A percentile compares a stretch with the other conserved stretches of the same genome.
Evolutionary conservation across 2,888 invertebrate genomes (phyloP).

Genomic region (Hemicrepidius hirtus): DNA sequence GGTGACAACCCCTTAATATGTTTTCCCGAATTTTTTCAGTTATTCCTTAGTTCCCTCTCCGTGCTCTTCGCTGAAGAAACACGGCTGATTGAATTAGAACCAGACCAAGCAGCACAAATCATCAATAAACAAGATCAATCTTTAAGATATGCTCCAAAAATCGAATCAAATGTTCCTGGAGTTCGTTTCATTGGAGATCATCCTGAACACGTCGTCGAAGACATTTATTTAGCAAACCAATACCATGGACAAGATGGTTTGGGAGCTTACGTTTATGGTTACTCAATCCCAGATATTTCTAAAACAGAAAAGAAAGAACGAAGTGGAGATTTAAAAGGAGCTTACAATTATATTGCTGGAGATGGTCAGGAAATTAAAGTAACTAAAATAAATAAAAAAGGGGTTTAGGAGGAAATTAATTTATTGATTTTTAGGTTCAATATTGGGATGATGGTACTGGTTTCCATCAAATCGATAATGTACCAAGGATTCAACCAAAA

Average conservation of each 20-base stretch:
- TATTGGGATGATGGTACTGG: slow-evolving; percentile 85
- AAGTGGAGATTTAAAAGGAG: slow-evolving; percentile 82
- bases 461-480: slow-evolving; percentile 87
- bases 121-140: slow-evolving; percentile 72
- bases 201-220: slow-evolving; percentile 80
- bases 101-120: slow-evolving; percentile 73
- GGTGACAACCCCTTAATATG: too few species aligned
- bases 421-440: slow-evolving; percentile 72
- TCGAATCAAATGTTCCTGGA: slow-evolving; percentile 73
- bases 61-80: slow-evolving; percentile 70
- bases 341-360: slow-evolving; percentile 81
- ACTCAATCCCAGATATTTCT: slow-evolving; percentile 82
- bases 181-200: slow-evolving; percentile 71
- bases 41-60: slow-evolving; percentile 33
- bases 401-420: slow-evolving; percentile 3
- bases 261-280: slow-evolving; percentile 84
- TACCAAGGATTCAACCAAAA: slow-evolving; percentile 78
- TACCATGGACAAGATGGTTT: slow-evolving; percentile 80
- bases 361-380: slow-evolving; percentile 78
- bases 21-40: too few species aligned
- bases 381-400: slow-evolving; percentile 40
- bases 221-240: slow-evolving; percentile 82
- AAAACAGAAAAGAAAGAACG: slow-evolving; percentile 82
- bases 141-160: slow-evolving; percentile 73
- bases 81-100: slow-evolving; percentile 74